Evolutionary conservation across 2,888 invertebrate genomes (phyloP).

Genomic region (Shargacucullia verbasci): DNA sequence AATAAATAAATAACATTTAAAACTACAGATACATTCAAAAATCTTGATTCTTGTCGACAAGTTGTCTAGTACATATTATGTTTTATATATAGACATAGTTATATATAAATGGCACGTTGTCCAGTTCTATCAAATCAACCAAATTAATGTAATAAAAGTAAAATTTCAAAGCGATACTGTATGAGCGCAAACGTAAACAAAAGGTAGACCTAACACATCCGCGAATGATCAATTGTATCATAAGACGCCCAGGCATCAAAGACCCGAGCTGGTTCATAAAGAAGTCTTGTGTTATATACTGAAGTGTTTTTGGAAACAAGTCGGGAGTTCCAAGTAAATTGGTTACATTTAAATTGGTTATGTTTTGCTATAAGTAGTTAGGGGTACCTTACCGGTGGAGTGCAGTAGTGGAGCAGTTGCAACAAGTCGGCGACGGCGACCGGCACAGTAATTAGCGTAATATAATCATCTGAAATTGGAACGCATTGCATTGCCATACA

Average conservation of each 20-base stretch:
- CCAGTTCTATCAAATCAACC: neutral
- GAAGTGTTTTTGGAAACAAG: conserved; percentile 2
- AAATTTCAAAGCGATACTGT: neutral
- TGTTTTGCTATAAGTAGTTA: neutral
- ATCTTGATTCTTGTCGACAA: too few relatives aligned
- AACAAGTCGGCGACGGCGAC: conserved; percentile 41
- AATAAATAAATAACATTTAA: too few relatives aligned
- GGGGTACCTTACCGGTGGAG: conserved; percentile 41
- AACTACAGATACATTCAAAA: too few relatives aligned
- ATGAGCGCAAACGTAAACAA: conserved; percentile 23
- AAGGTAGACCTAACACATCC: neutral
- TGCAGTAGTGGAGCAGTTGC: conserved; percentile 54
- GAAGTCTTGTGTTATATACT: conserved; percentile 1
- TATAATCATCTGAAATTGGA: conserved; percentile 51
- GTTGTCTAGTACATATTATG: too few relatives aligned
- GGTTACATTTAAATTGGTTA: conserved; percentile 10
- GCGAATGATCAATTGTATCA: conserved; percentile 29
- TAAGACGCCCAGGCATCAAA: conserved; percentile 12
- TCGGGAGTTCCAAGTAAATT: conserved; percentile 33
- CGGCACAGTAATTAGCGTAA: conserved; percentile 39
- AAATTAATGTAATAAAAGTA: conserved; percentile 4
- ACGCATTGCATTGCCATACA: conserved; percentile 31
- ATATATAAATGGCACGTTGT: too few relatives aligned
- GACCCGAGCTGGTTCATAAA: conserved; percentile 16
- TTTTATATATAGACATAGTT: too few relatives aligned